Evolutionary conservation across 2,888 invertebrate genomes (phyloP), one percentile per base, ranked within the genome.

Genomic region (Watsonalla cultraria): DNA sequence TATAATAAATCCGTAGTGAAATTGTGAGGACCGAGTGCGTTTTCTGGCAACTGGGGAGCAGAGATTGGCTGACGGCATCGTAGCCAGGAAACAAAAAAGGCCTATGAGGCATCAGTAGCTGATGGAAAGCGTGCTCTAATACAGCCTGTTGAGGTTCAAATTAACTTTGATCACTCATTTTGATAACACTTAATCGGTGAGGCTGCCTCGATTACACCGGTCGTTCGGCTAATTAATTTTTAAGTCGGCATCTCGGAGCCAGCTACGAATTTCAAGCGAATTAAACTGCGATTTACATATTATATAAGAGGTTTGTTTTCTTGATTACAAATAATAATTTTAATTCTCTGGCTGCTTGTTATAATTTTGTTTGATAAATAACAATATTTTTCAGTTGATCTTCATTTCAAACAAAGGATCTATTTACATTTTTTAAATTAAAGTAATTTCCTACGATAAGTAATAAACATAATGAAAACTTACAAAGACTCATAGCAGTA

Each of bases 221-320:
- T 88, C 84, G 84, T 90, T 85, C 82, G 86, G 84, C 82, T 91
- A 90, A 91, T 91, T 90, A 91, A 91, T 90, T 91, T 91, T 91
- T 88, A 90, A 90, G 87, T 87, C 90, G 73, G 79, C 78, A 77
- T 85, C 81, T 79, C 75, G 66, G 75, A 80, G 73, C 72, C 78
- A 78, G 74, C 82, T 78, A 81, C 76, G 80, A 81, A 76, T 84
- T 83, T 76, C 75, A 75, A 84, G 76, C 78, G 80, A 86, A 84
- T 86, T 83, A 74, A 68, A 78, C 81, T 80, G 70, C 75, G 79
- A 86, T 87, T 82, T 81, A 73, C 79, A 77, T 81, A 80, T 75
- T 78, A 72, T 73, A 70, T 71, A 73, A 66, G 65, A 71, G 71
- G 72, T 70, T 67, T 79, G 66, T 77, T 78, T 77, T 71, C 76